A percentile compares a stretch with the other conserved stretches of the same genome.
Conservation (phyloP, 2,113 vertebrate species). For the Trogon surrucura region DNA sequence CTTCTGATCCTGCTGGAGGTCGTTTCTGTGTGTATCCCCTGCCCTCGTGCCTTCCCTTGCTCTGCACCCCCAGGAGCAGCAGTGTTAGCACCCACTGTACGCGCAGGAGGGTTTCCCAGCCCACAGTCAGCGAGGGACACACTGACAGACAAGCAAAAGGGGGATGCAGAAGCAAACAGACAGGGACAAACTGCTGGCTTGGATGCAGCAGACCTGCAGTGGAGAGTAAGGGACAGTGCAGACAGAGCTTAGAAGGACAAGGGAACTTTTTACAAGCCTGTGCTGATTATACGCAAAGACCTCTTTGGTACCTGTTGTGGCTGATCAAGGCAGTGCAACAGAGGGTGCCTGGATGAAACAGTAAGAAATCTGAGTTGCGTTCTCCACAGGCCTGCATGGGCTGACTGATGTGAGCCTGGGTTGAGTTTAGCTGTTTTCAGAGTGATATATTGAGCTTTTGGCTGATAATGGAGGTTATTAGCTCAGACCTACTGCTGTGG, state of each 20-base stretch:
- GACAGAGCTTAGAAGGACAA: not conserved
- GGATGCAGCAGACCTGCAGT: not conserved
- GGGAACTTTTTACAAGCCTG: not conserved
- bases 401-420: not conserved
- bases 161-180: not conserved
- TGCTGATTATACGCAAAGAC: rapidly evolving
- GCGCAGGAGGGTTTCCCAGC: not conserved
- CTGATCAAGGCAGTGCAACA: not conserved
- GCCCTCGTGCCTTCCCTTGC: not conserved
- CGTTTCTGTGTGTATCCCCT: not conserved
- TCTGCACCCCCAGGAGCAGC: not conserved
- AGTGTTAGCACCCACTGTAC: rapidly evolving
- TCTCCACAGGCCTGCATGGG: not conserved
- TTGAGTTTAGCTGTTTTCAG: not conserved
- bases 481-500: not conserved
- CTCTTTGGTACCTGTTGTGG: not conserved
- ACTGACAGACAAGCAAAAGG: rapidly evolving
- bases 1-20: not conserved
- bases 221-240: not conserved
- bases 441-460: not conserved
- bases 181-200: rapidly evolving
- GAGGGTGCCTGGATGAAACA: not conserved
- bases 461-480: not conserved
- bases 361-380: not conserved
- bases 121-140: rapidly evolving